A percentile compares a stretch with the other conserved stretches of the same genome.
Evolutionary conservation across 2,888 invertebrate species (phyloP).

Genomic region (Drosophila nr. fundita): DNA sequence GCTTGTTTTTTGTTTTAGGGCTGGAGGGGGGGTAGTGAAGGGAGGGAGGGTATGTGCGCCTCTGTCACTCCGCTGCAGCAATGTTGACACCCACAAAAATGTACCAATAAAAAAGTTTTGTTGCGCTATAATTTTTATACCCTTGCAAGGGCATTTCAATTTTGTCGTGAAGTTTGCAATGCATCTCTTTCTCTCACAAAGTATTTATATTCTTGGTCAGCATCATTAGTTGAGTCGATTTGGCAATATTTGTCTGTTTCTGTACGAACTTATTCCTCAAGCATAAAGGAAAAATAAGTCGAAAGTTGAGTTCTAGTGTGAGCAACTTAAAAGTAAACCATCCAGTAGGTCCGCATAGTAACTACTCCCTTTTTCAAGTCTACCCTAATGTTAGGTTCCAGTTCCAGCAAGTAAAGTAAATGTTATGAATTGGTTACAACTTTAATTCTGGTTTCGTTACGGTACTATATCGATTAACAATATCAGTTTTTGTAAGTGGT

Average conservation of each 20-base stretch:
- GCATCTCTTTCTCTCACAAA: not conserved
- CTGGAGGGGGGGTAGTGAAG: not conserved
- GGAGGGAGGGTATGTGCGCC: slow-evolving; percentile 15
- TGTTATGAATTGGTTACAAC: not conserved
- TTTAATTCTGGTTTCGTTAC: not conserved
- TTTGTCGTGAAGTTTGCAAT: not conserved
- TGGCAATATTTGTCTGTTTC: not conserved
- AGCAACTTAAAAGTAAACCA: not conserved
- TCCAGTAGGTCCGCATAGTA: not conserved
- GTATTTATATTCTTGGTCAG: not conserved
- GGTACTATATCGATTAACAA: not conserved
- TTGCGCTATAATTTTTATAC: slow-evolving; percentile 49
- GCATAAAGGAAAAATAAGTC: not conserved
- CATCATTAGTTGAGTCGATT: not conserved
- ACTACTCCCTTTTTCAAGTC: not conserved
- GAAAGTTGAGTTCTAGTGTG: not conserved
- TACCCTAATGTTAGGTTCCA: not conserved
- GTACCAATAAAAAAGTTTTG: slow-evolving; percentile 64
- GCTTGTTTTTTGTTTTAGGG: slow-evolving; percentile 13
- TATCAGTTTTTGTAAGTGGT: not conserved
- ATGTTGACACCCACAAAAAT: slow-evolving; percentile 69
- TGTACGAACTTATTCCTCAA: not conserved
- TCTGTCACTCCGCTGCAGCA: slow-evolving; percentile 55
- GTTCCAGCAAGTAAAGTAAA: not conserved
- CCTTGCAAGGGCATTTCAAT: not conserved